Conservation (phyloP, 2,797 vertebrate species). For the Semaprochilodus insignis region DNA sequence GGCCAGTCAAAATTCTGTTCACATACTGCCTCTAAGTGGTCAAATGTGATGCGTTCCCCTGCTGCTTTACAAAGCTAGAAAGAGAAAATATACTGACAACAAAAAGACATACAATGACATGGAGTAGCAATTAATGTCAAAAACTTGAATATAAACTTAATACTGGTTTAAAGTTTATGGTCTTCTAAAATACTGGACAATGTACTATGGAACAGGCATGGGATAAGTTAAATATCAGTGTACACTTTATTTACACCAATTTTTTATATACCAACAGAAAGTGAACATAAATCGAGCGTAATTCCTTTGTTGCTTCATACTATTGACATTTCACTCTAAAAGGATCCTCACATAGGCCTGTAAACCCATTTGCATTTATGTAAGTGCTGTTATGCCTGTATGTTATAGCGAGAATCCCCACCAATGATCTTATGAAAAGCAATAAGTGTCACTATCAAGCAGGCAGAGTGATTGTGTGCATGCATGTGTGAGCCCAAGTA, state of each 20-base stretch:
- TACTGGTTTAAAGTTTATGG: not conserved
- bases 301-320: not conserved
- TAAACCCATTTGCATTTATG: not conserved
- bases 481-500: conserved; percentile 28
- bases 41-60: conserved; percentile 74
- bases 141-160: not conserved
- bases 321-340: not conserved
- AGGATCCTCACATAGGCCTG: not conserved
- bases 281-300: not conserved
- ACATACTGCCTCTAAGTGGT: conserved; percentile 88
- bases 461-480: conserved; percentile 23
- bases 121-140: not conserved
- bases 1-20: conserved; percentile 74
- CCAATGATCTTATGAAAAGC: not conserved
- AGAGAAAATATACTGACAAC: conserved; percentile 10
- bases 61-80: conserved; percentile 46
- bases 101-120: not conserved
- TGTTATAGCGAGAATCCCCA: not conserved
- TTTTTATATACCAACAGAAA: no score
- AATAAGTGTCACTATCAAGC: not conserved
- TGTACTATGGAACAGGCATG: not conserved
- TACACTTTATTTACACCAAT: not conserved
- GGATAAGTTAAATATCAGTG: not conserved
- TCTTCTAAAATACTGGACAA: not conserved
- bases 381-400: not conserved